Conservation (phyloP, 1,140 invertebrate species). For the Vollenhovia emeryi region DNA sequence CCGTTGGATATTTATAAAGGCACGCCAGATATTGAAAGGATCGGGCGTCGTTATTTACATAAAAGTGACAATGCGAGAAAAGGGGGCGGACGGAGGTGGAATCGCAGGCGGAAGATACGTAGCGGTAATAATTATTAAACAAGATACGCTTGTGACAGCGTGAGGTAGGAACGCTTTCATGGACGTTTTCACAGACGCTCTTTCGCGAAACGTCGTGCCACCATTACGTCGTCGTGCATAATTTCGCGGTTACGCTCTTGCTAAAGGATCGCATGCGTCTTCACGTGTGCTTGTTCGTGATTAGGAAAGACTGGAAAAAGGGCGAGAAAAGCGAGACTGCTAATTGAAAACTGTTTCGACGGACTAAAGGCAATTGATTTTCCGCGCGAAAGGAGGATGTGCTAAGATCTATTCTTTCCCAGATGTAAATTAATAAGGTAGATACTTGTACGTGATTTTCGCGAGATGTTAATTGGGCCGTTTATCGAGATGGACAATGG, state of each 20-base stretch:
- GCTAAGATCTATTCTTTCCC: not conserved
- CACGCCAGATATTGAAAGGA: not conserved
- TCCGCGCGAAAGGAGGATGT: not conserved
- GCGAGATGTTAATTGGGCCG: not conserved
- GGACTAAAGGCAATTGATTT: not conserved
- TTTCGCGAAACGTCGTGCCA: not conserved
- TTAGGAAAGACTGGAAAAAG: not conserved
- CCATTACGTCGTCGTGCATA: conserved; percentile 40
- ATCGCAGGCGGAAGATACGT: not conserved
- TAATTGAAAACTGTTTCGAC: not conserved
- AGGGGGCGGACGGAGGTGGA: not conserved
- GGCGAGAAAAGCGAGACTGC: not conserved
- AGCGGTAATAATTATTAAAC: conserved; percentile 59
- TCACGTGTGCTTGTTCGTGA: not conserved
- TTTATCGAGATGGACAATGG: not conserved
- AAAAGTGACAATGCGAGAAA: not conserved
- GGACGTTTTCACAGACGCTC: not conserved
- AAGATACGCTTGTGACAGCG: conserved; percentile 33
- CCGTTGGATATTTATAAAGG: not conserved
- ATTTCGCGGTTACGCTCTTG: conserved; percentile 44
- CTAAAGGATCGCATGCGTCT: not conserved
- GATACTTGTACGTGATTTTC: not conserved
- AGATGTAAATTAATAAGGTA: not conserved
- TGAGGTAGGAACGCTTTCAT: conserved; percentile 28
- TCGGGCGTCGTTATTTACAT: not conserved